Evolutionary conservation across 2,113 vertebrate genomes (phyloP).

Genomic region (Mustela lutreola): DNA sequence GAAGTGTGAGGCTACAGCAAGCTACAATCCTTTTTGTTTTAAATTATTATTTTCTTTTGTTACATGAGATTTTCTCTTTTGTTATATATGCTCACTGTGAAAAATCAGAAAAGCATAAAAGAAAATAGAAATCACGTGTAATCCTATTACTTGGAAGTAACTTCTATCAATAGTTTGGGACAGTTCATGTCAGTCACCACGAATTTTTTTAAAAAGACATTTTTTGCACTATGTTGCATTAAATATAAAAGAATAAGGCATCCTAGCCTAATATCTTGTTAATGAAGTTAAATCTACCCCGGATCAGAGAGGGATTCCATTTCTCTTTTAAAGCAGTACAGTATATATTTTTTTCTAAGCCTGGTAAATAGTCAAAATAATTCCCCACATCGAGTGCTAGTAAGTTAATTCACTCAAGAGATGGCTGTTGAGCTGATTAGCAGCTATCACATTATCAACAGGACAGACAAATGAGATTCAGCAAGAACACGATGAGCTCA

Average conservation of each 20-base stretch:
- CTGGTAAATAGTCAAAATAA: constrained; percentile 18
- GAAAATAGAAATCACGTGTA: constrained; percentile 13
- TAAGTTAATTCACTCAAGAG: constrained; percentile 28
- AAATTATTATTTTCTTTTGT: not conserved
- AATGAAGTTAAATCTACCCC: constrained; percentile 18
- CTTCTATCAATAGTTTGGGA: constrained; percentile 26
- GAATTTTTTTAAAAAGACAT: not conserved
- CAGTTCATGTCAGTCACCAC: constrained; percentile 54
- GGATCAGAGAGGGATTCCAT: not conserved
- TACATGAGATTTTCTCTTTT: not conserved
- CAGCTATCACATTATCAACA: constrained; percentile 34
- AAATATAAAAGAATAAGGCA: constrained; percentile 25
- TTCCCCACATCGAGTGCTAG: not conserved
- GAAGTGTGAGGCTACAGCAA: not conserved
- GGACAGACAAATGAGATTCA: not conserved
- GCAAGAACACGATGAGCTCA: not conserved
- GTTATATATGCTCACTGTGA: not conserved
- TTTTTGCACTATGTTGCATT: not conserved
- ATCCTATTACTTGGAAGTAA: constrained; percentile 46
- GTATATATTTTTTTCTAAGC: constrained; percentile 41
- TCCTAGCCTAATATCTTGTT: constrained; percentile 4
- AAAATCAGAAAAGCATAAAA: constrained; percentile 49
- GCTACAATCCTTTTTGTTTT: not conserved
- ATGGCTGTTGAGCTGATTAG: not conserved
- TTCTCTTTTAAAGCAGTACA: constrained; percentile 14